A percentile compares a stretch with the other conserved stretches of the same genome.
phyloP scores from a whole-genome alignment of 2,888 invertebrate genomes.

The Pinctada fucata region DNA sequence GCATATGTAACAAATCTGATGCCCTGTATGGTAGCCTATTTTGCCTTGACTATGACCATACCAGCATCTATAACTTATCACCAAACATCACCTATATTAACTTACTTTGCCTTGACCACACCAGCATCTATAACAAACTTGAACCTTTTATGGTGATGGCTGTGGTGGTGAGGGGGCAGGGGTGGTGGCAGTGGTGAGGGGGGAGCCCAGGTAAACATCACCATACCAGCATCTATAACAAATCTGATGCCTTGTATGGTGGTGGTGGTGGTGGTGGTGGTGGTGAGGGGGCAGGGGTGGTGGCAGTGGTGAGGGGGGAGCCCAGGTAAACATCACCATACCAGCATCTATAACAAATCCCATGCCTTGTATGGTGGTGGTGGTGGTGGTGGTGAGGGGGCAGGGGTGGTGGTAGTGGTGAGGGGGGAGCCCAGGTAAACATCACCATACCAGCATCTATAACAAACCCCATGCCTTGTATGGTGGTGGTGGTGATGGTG shows the following conservation, averaged over 20 bases:
- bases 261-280: conserved; percentile 82
- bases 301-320: too few species aligned
- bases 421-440: too few species aligned
- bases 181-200: too few species aligned
- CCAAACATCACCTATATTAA: too few species aligned
- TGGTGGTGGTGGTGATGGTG: conserved; percentile 81
- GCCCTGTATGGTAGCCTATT: too few species aligned
- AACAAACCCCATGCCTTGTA: conserved; percentile 91
- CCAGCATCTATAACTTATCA: conserved; percentile 94
- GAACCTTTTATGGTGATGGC: conserved; percentile 84
- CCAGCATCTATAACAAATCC: conserved; percentile 94
- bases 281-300: too few species aligned
- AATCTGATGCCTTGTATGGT: conserved; percentile 87
- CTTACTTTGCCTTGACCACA: conserved; percentile 82
- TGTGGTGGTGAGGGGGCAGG: conserved; percentile 65
- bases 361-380: conserved; percentile 85
- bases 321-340: too few species aligned
- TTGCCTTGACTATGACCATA: conserved; percentile 88
- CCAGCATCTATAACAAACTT: conserved; percentile 94
- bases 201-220: conserved; percentile 78
- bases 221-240: conserved; percentile 94
- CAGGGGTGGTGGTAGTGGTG: too few species aligned
- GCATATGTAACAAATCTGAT: conserved; percentile 89
- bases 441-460: conserved; percentile 95
- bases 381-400: too few species aligned